Evolutionary conservation across 2,113 vertebrate species (phyloP).

Genomic region (Turnix velox): DNA sequence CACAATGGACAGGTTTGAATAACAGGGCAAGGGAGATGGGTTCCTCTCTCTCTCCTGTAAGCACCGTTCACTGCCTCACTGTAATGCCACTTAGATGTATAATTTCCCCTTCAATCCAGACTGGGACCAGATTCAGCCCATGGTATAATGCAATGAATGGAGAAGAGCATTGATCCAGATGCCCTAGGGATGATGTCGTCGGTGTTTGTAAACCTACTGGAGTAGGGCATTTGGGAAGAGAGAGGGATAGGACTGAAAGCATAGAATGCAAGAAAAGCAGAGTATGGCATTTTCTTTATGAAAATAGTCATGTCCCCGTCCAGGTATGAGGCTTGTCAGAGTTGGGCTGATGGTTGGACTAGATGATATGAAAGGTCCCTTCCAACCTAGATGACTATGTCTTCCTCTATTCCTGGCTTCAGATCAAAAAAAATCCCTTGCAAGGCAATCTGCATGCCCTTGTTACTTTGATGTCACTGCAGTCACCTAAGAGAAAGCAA

Average conservation of each 20-base stretch:
- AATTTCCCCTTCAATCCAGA: background rate
- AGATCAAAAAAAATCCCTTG: background rate
- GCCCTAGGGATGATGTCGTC: background rate
- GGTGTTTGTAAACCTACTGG: background rate
- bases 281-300: background rate
- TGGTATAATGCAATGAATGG: background rate
- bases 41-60: background rate
- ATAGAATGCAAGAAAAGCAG: background rate
- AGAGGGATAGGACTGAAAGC: background rate
- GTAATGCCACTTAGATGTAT: background rate
- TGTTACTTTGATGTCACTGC: background rate
- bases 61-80: background rate
- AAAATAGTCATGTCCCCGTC: background rate
- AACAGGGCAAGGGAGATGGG: background rate
- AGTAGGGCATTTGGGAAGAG: background rate
- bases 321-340: too few relatives aligned
- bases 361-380: too few relatives aligned
- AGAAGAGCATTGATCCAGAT: fast-evolving
- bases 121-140: background rate
- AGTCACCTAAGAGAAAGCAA: background rate
- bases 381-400: too few relatives aligned
- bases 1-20: background rate
- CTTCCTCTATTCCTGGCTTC: background rate
- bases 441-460: background rate
- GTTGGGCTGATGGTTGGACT: too few relatives aligned